These are phyloP conservation scores for Ceratosolen solmsi DNA, from an alignment of 1,140 invertebrate species.

Conservation along the genomic window DNA sequence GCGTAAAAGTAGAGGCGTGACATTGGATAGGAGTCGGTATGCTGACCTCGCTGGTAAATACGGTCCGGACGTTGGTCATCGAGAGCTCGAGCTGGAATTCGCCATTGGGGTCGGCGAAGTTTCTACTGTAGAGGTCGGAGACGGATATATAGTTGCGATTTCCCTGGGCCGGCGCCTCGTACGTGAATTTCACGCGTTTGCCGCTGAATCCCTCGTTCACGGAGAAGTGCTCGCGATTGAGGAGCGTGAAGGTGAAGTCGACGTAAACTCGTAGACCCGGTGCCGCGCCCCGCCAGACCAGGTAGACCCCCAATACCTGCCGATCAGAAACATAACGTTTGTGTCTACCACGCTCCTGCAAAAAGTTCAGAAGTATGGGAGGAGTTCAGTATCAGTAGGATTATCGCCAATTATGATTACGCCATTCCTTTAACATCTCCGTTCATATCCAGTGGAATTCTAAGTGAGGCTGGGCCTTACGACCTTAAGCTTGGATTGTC, in stretches of 20 bases:
- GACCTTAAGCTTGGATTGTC: neutral
- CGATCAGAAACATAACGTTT: constrained; percentile 51
- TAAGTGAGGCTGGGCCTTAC: neutral
- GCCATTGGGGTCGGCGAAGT: constrained; percentile 87
- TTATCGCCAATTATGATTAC: neutral
- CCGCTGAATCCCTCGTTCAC: constrained; percentile 88
- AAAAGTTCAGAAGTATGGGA: constrained; percentile 36
- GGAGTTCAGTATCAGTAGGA: constrained; percentile 4
- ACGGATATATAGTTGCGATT: constrained; percentile 87
- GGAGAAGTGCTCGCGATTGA: constrained; percentile 90
- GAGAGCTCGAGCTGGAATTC: constrained; percentile 88
- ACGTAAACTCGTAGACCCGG: constrained; percentile 85
- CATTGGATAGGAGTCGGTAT: no score
- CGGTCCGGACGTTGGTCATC: constrained; percentile 84
- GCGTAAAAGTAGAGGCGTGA: no score
- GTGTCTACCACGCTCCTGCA: constrained; percentile 46
- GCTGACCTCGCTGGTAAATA: constrained; percentile 83
- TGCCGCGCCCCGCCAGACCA: constrained; percentile 85
- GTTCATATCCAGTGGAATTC: neutral
- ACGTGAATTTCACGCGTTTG: constrained; percentile 85
- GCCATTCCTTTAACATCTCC: neutral
- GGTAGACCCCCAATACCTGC: constrained; percentile 83
- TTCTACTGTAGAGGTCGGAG: constrained; percentile 82
- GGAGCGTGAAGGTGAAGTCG: constrained; percentile 88
- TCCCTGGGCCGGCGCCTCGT: constrained; percentile 84